These are phyloP conservation scores for Ageneiosus marmoratus DNA, from an alignment of 2,113 vertebrate species.

Conservation along the genomic window DNA sequence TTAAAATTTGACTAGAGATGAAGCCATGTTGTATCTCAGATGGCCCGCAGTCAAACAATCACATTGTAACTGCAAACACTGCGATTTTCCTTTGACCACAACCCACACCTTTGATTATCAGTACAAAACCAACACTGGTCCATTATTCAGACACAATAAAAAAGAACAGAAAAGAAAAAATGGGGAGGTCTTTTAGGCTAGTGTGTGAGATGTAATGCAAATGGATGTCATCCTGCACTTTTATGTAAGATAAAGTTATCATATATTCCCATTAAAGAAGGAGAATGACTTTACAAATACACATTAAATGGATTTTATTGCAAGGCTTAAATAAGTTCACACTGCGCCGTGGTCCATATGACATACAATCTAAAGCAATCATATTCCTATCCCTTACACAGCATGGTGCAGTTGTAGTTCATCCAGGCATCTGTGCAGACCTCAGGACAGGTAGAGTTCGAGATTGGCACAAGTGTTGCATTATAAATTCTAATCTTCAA, in stretches of 20 bases:
- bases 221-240: slow-evolving; percentile 8
- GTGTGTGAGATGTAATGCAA: not conserved
- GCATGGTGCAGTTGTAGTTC: not conserved
- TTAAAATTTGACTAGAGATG: not conserved
- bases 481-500: slow-evolving; percentile 26
- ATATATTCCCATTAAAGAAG: slow-evolving; percentile 4
- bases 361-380: slow-evolving; percentile 6
- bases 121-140: not conserved
- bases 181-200: not conserved
- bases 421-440: not conserved
- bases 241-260: slow-evolving; percentile 1
- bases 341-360: not conserved
- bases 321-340: not conserved
- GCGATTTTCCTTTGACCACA: slow-evolving; percentile 1
- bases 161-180: slow-evolving; percentile 13
- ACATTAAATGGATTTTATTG: slow-evolving; percentile 15
- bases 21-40: not conserved
- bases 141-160: not conserved
- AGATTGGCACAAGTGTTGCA: not conserved
- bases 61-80: not conserved
- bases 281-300: not conserved
- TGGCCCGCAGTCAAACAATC: not conserved
- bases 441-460: not conserved
- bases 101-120: slow-evolving; percentile 14
- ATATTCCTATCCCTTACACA: not conserved